Base-by-base conservation (phyloP, 2,113 vertebrate genomes). In the Thalassoma bifasciatum region DNA sequence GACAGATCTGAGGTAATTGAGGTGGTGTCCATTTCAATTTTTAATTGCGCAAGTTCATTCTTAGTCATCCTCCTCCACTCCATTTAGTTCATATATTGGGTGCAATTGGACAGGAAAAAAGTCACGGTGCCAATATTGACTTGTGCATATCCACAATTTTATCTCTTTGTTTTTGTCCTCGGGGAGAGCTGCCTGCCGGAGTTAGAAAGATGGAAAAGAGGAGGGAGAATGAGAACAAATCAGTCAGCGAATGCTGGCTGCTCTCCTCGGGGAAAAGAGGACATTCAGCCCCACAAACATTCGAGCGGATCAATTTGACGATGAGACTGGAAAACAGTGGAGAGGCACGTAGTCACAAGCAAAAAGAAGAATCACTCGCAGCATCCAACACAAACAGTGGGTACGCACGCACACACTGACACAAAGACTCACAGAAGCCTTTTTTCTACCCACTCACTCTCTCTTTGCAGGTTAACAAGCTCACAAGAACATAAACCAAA, bases 271-370 rank as follows among this genome's bases (percentile, higher is more conserved):
- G 67, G 65, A 21, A 56, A 56, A 59, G 60, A 47, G 58, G 72
- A 63, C 59, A 60, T 67, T 86, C 66, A 44, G 69, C 38, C 57
- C 62, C 65, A 38, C 82, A 80, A 79, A 86, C 78, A 82, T 72
- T 72, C 50, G 51, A 53, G 60, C 26, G 50, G 80, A 85, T 79
- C 82, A 79, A 81, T 83, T 79, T 67, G 85, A 84, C n/a, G 42
- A 82, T 30, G 56, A 73, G 52, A 54, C 75, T 62, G 44, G 63
- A 74, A 81, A 80, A 64, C 66, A 49, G 42, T 2, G 0, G 68
- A 47, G 40, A 77, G 37, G 60, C 77, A 61, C 51, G 34, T 50
- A 56, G 54, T 81, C 69, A 54, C 66, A 72, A 58, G 58, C 17
- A 19, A 16, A 46, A 46, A 42, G 61, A 59, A 65, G 30, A 69